phyloP scores from a whole-genome alignment of 2,888 invertebrate species.

The Steinernema carpocapsae region DNA sequence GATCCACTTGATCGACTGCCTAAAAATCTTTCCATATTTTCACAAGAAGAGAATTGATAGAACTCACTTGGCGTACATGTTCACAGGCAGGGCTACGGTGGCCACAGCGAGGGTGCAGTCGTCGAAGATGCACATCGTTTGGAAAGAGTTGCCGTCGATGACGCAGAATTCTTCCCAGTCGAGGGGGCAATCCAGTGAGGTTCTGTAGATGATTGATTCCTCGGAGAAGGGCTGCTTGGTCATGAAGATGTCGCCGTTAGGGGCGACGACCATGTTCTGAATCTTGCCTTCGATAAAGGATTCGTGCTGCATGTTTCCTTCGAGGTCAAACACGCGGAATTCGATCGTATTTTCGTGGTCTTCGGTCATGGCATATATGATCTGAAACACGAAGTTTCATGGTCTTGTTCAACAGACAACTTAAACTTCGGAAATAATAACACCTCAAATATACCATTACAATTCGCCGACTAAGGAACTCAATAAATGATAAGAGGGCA shows the following conservation, averaged over 20 bases:
- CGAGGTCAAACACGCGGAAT: slow-evolving; percentile 52
- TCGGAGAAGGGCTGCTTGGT: slow-evolving; percentile 53
- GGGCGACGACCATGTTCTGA: slow-evolving; percentile 52
- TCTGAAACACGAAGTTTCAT: slow-evolving; percentile 50
- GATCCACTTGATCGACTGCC: slow-evolving; percentile 56
- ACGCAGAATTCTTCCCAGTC: slow-evolving; percentile 62
- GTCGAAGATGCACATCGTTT: slow-evolving; percentile 56
- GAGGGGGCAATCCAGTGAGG: slow-evolving; percentile 59
- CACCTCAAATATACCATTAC: no score
- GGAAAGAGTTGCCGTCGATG: slow-evolving; percentile 46
- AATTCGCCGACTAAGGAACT: no score
- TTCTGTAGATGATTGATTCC: slow-evolving; percentile 46
- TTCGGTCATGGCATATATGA: slow-evolving; percentile 62
- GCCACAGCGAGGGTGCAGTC: slow-evolving; percentile 57
- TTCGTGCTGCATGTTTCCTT: slow-evolving; percentile 60
- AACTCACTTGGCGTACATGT: slow-evolving; percentile 60
- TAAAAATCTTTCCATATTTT: slow-evolving; percentile 35
- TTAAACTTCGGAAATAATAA: no score
- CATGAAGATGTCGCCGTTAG: slow-evolving; percentile 60
- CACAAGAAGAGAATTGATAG: background rate
- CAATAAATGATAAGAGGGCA: no score
- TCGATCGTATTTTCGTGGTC: slow-evolving; percentile 54
- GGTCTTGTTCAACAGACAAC: no score
- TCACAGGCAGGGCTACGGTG: slow-evolving; percentile 53
- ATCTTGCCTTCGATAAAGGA: slow-evolving; percentile 66